Evolutionary conservation across 1,140 invertebrate species (phyloP).

Genomic region (Bombus huntii): DNA sequence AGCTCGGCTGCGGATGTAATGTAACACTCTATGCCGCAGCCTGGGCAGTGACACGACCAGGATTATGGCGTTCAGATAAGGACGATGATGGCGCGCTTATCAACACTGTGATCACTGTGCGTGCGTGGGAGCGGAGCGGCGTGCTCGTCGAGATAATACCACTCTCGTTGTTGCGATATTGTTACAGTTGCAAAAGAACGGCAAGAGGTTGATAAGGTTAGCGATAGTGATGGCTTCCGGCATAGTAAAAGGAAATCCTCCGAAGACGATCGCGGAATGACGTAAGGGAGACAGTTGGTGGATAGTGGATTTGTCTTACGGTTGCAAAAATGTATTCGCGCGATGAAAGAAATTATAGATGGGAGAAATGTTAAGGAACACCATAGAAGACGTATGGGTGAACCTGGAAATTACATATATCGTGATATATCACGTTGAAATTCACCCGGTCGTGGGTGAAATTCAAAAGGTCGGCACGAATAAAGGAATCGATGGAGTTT

Average conservation of each 20-base stretch:
- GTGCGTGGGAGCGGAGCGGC: neutral
- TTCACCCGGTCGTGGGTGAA: neutral
- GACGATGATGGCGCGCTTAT: conserved; percentile 41
- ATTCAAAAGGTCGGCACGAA: conserved; percentile 36
- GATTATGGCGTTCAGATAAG: conserved; percentile 50
- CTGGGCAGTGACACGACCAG: conserved; percentile 25
- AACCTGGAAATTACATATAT: neutral
- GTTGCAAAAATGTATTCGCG: neutral
- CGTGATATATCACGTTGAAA: conserved; percentile 35
- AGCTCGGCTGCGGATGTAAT: conserved; percentile 21
- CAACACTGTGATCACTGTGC: conserved; percentile 1
- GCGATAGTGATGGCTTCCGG: neutral
- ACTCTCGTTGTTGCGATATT: neutral
- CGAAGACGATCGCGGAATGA: neutral
- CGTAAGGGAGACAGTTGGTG: neutral
- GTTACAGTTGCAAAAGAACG: conserved; percentile 27
- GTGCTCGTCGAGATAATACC: conserved; percentile 30
- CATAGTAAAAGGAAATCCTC: neutral
- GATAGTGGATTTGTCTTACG: neutral
- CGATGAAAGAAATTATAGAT: neutral
- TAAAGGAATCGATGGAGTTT: conserved; percentile 57
- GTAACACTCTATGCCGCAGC: conserved; percentile 41
- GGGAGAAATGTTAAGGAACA: neutral
- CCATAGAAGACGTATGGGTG: neutral
- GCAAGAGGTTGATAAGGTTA: neutral